phyloP scores from a whole-genome alignment of 2,797 vertebrate genomes.

The Syngnathus acus region DNA sequence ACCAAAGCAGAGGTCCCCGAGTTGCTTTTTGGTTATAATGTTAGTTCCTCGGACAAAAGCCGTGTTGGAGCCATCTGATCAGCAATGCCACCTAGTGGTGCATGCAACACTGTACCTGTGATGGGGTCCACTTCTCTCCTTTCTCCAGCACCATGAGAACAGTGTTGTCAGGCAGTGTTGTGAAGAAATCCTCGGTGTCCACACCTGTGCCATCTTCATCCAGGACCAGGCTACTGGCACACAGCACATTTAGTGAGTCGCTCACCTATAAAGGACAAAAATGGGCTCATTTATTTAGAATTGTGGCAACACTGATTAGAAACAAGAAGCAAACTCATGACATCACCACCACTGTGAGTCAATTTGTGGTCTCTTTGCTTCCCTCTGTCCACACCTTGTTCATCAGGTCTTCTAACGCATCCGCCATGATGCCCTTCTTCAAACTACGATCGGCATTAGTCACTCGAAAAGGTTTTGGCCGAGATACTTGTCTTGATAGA shows the following conservation, averaged over 20 bases:
- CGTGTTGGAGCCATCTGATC: background rate
- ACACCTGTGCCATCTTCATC: constrained; percentile 87
- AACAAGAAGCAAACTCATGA: background rate
- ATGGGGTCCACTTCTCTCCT: constrained; percentile 76
- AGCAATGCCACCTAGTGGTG: constrained; percentile 38
- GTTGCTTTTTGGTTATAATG: background rate
- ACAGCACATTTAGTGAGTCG: constrained; percentile 54
- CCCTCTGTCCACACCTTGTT: constrained; percentile 68
- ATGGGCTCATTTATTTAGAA: background rate
- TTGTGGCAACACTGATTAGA: background rate
- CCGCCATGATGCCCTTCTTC: constrained; percentile 84
- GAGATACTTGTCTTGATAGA: constrained; percentile 51
- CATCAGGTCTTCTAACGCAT: constrained; percentile 69
- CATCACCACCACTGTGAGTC: background rate
- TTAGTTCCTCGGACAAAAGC: no score
- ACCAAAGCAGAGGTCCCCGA: no score
- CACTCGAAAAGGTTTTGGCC: constrained; percentile 71
- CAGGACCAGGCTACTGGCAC: constrained; percentile 72
- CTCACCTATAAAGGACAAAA: constrained; percentile 56
- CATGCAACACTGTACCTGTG: constrained; percentile 50
- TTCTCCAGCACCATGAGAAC: constrained; percentile 82
- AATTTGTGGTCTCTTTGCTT: background rate
- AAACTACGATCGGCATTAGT: constrained; percentile 75
- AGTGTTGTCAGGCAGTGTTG: constrained; percentile 73
- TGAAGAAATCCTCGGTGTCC: constrained; percentile 86